Percentiles rank a stretch among this genome's conserved stretches.
Evolutionary conservation across 2,113 vertebrate species (phyloP).

Genomic region (Perca schrenkii): DNA sequence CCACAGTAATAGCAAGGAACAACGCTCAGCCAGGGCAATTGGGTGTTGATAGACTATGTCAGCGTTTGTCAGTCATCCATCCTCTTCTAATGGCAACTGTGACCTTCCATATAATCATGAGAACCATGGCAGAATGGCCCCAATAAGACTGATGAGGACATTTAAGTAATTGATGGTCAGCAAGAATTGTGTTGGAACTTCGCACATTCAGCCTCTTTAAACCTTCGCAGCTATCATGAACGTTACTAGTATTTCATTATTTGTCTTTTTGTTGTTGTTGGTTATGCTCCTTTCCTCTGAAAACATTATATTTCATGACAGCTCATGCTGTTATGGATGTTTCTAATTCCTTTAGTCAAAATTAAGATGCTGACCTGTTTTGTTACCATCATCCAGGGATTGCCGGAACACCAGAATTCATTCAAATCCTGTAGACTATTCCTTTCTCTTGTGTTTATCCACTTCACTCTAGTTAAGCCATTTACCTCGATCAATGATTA

Average conservation of each 20-base stretch:
- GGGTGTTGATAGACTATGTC: slow-evolving; percentile 1
- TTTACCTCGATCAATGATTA: neutral
- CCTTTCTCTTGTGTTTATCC: neutral
- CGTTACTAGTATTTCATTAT: neutral
- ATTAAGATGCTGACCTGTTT: neutral
- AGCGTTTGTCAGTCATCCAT: slow-evolving; percentile 22
- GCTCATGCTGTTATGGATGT: neutral
- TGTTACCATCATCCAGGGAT: neutral
- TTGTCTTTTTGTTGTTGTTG: neutral
- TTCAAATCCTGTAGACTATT: neutral
- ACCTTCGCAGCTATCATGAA: neutral
- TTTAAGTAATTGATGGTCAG: slow-evolving; percentile 24
- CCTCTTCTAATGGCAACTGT: slow-evolving; percentile 31
- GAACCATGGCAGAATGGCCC: neutral
- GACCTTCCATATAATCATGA: slow-evolving; percentile 41
- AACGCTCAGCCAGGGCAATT: slow-evolving; percentile 19
- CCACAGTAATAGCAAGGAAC: neutral
- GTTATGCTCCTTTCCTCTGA: neutral
- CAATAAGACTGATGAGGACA: slow-evolving; percentile 15
- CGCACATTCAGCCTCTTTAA: neutral
- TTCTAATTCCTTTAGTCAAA: neutral
- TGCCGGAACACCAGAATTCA: neutral
- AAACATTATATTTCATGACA: neutral
- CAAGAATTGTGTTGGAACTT: slow-evolving; percentile 3
- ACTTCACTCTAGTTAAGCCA: neutral